phyloP scores from a whole-genome alignment of 2,113 vertebrate genomes.

The Phalacrocorax aristotelis region DNA sequence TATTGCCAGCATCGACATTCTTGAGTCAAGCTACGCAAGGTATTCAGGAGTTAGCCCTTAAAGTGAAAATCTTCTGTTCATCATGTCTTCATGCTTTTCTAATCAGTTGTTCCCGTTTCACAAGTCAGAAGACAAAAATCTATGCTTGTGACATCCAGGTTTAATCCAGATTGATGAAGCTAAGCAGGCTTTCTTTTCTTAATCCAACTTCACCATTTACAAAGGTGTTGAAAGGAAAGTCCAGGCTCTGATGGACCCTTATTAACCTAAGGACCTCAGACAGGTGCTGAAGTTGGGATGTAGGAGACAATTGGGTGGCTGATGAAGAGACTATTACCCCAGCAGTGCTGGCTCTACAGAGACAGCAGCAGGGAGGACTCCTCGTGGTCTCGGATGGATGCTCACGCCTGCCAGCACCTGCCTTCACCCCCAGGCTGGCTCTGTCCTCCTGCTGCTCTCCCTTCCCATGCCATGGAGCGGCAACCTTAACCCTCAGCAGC shows the following conservation, averaged over 20 bases:
- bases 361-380: neutral
- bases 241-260: neutral
- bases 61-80: neutral
- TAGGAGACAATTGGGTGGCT: neutral
- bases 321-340: neutral
- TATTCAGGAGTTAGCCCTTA: neutral
- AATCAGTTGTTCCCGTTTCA: neutral
- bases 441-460: neutral
- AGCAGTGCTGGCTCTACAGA: neutral
- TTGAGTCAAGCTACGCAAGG: neutral
- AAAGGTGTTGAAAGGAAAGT: neutral
- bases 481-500: neutral
- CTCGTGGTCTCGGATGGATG: neutral
- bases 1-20: neutral
- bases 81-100: neutral
- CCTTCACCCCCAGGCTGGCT: neutral
- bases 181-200: neutral
- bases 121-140: neutral
- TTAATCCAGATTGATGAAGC: neutral
- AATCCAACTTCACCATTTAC: neutral
- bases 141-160: neutral
- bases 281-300: neutral
- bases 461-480: neutral
- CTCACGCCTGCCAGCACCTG: neutral
- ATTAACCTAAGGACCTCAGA: neutral